These are phyloP conservation scores for Rhingia campestris DNA, from an alignment of 2,888 invertebrate genomes.

Conservation along the genomic window DNA sequence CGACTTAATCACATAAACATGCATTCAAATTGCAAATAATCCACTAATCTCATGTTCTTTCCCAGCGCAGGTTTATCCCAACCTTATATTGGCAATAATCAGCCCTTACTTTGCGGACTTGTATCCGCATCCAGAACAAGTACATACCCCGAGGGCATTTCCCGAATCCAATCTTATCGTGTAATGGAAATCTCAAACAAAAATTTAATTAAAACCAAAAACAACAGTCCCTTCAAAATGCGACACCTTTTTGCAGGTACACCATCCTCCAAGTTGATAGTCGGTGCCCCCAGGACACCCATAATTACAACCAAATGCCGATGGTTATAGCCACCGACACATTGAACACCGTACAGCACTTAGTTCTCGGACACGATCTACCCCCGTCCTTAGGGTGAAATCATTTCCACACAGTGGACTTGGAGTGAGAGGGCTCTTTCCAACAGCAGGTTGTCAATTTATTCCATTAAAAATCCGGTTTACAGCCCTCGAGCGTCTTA, in stretches of 20 bases:
- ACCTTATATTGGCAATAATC: constrained; percentile 6
- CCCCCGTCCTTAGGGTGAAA: constrained; percentile 4
- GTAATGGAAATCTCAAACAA: constrained; percentile 54
- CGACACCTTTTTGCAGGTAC: constrained; percentile 40
- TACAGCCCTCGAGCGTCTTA: constrained; percentile 56
- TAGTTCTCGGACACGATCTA: constrained; percentile 41
- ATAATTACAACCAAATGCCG: constrained; percentile 56
- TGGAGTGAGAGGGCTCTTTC: constrained; percentile 20
- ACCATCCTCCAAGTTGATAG: neutral
- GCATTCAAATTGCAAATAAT: no score
- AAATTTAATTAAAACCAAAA: constrained; percentile 54
- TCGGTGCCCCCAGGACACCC: constrained; percentile 21
- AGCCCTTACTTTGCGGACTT: neutral
- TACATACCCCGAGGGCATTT: constrained; percentile 8
- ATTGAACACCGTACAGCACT: constrained; percentile 68
- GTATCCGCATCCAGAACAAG: neutral
- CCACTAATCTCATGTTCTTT: no score
- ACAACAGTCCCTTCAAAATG: constrained; percentile 25
- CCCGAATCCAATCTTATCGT: constrained; percentile 12
- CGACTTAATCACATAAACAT: no score
- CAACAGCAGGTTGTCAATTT: constrained; percentile 72
- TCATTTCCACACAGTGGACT: constrained; percentile 14
- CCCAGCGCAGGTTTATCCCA: neutral
- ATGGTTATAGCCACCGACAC: constrained; percentile 46
- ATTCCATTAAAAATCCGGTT: constrained; percentile 66